A percentile compares a stretch with the other conserved stretches of the same genome.
These are phyloP conservation scores for Caerostris extrusa DNA, from an alignment of 1,140 invertebrate genomes.

Conservation along the genomic window DNA sequence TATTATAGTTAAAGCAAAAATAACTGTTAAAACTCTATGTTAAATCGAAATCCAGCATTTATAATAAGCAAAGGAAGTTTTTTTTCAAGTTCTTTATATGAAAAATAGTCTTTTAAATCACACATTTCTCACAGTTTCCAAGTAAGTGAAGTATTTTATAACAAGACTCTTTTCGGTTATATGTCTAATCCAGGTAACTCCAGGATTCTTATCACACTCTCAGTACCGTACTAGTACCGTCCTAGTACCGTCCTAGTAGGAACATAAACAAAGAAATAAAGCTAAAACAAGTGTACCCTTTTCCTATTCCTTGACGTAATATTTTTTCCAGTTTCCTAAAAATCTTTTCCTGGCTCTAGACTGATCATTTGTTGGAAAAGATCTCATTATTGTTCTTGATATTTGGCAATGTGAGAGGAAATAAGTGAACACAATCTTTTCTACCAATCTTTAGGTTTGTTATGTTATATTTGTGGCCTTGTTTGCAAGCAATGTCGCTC, in stretches of 20 bases:
- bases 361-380: conserved; percentile 27
- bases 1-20: too few species aligned
- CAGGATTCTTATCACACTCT: background rate
- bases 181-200: background rate
- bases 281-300: background rate
- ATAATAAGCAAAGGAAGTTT: too few species aligned
- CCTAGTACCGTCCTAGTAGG: background rate
- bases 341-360: background rate
- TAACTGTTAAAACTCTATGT: too few species aligned
- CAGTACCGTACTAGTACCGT: background rate
- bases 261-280: conserved; percentile 52
- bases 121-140: background rate
- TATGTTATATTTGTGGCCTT: conserved; percentile 62
- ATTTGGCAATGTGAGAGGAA: background rate
- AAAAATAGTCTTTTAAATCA: too few species aligned
- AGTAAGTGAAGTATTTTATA: background rate
- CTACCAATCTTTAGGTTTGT: conserved; percentile 1
- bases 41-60: too few species aligned
- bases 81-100: too few species aligned
- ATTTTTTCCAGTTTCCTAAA: background rate
- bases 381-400: conserved; percentile 2
- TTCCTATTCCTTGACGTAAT: background rate
- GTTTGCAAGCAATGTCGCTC: background rate
- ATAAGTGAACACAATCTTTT: conserved; percentile 27
- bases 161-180: background rate